A percentile compares a stretch with the other conserved stretches of the same genome.
Conservation (phyloP, 2,888 invertebrate species). For the Diarsia rubi region DNA sequence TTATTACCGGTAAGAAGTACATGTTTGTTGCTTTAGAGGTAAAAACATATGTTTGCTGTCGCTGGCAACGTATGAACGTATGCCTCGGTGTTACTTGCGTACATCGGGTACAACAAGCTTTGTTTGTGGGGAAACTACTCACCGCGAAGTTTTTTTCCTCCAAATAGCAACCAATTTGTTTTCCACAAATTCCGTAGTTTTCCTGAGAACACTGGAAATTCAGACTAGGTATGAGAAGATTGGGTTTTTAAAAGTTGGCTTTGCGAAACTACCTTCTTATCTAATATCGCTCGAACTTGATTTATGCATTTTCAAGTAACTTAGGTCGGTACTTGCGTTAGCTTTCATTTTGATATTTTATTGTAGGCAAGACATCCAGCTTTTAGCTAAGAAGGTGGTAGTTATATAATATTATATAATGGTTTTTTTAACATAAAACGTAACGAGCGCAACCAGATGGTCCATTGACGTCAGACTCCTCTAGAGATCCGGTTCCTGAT, state of each 20-base stretch:
- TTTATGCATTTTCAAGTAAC: too few relatives aligned
- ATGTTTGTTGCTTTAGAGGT: background rate
- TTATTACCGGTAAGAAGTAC: background rate
- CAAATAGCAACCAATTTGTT: background rate
- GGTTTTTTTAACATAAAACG: constrained; percentile 39
- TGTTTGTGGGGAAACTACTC: background rate
- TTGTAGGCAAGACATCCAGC: background rate
- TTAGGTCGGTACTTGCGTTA: too few relatives aligned
- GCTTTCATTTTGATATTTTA: background rate
- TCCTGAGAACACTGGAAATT: constrained; percentile 2
- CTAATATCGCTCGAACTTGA: background rate
- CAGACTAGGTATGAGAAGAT: background rate
- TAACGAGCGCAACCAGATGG: constrained; percentile 29
- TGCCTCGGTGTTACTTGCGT: background rate
- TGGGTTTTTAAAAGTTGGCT: constrained; percentile 5
- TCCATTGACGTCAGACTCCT: constrained; percentile 44
- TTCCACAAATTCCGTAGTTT: background rate
- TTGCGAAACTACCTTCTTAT: background rate
- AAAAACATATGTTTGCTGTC: background rate
- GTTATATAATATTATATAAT: constrained; percentile 3
- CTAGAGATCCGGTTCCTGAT: constrained; percentile 42
- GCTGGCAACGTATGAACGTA: background rate
- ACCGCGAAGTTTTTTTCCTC: background rate
- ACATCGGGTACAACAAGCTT: background rate
- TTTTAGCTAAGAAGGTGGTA: constrained; percentile 1